Evolutionary conservation across 1,140 invertebrate genomes (phyloP).

Genomic region (Aphelenchoides besseyi): DNA sequence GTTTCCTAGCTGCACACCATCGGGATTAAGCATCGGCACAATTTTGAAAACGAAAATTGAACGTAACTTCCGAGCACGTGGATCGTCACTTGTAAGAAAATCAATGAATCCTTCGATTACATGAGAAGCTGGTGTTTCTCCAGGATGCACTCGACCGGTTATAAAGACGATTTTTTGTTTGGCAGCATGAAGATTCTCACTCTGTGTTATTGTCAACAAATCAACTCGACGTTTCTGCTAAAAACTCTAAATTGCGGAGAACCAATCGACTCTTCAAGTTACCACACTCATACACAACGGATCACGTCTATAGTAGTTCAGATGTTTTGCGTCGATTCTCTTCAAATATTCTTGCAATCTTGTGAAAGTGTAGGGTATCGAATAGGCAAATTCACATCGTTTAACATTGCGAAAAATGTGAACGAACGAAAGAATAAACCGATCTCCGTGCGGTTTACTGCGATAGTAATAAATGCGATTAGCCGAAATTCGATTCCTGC

Average conservation of each 20-base stretch:
- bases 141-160: constrained; percentile 79
- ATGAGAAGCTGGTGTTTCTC: constrained; percentile 82
- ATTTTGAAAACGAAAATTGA: constrained; percentile 76
- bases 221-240: constrained; percentile 86
- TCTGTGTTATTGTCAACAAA: constrained; percentile 76
- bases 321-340: constrained; percentile 71
- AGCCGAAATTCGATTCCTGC: constrained; percentile 78
- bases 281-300: constrained; percentile 73
- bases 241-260: constrained; percentile 65
- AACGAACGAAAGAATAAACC: constrained; percentile 87
- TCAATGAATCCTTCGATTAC: constrained; percentile 77
- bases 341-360: constrained; percentile 79
- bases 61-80: constrained; percentile 57
- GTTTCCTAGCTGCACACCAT: constrained; percentile 76
- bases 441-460: constrained; percentile 80
- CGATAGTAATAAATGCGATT: constrained; percentile 87
- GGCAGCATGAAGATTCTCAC: constrained; percentile 50
- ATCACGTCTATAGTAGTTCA: constrained; percentile 70
- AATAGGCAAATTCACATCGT: constrained; percentile 84
- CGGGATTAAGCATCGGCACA: constrained; percentile 93
- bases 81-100: constrained; percentile 70
- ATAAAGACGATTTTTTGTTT: constrained; percentile 68
- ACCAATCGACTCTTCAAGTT: background rate
- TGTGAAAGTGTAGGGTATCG: constrained; percentile 89
- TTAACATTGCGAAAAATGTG: constrained; percentile 89